Evolutionary conservation across 2,797 vertebrate genomes (phyloP), one percentile per base, ranked within the genome.

Genomic region (Helostoma temminkii): DNA sequence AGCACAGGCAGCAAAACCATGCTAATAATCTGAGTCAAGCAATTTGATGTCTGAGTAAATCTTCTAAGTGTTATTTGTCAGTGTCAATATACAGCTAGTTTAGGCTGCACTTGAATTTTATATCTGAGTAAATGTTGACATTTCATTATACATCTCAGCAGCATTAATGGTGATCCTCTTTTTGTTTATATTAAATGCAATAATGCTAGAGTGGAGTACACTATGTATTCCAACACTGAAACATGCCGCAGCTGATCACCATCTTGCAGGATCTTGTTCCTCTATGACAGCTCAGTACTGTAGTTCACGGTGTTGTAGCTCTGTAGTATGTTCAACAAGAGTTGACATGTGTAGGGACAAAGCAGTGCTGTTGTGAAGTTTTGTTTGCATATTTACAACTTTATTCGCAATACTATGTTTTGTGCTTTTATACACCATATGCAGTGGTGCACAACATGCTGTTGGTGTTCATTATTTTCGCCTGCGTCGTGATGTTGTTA

Each of bases 321-420:
- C 22, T 65, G 16, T 24, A 28, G 10, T 28, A 15, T 47, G 47
- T 63, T 66, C 36, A 61, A 18, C 21, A 32, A 47, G 5, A 19
- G 37, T 15, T 22, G 21, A 60, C 24, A 30, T 11, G 36, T 50
- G 41, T 8, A 16, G 24, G 25, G 19, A 43, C 37, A 67, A 54
- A 57, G 42, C 21, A 11, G 14, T 0, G 11, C 39, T 18, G 28
- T 55, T n/a, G 11, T 26, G 1, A 41, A 22, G 42, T 62, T 50
- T 26, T 3, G 62, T 72, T 41, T 77, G 55, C 60, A 82, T 81
- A 74, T 78, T 65, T 71, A 68, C 48, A 66, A 12, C 25, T 34
- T 66, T 39, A 28, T 62, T 65, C 56, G 15, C 54, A 9, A 24
- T n/a, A 5, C 19, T 57, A 47, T 19, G 28, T 37, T 19, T 26